phyloP scores from a whole-genome alignment of 2,113 vertebrate genomes.

The Trematocara unimaculatum region DNA sequence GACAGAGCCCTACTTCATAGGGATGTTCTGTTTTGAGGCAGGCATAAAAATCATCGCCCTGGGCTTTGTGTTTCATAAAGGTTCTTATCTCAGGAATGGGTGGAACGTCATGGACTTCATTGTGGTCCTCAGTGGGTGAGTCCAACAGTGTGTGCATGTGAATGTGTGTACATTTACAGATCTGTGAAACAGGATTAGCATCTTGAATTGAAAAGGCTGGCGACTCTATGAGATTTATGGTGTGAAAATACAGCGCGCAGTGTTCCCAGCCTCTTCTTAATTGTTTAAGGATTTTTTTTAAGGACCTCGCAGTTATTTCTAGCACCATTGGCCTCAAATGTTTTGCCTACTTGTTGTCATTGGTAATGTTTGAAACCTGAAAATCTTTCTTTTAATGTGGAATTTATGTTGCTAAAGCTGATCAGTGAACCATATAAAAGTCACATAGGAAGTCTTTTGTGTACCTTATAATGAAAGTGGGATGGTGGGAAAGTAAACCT shows the following conservation, averaged over 20 bases:
- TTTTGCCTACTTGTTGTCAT: neutral
- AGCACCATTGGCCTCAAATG: neutral
- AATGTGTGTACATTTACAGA: neutral
- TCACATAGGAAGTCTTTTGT: neutral
- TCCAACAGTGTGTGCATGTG: constrained; percentile 12
- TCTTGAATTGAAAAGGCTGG: neutral
- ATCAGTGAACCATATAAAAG: neutral
- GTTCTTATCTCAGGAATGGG: constrained; percentile 94
- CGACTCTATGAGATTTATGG: neutral
- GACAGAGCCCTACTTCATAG: constrained; percentile 97
- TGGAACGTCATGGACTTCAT: constrained; percentile 99
- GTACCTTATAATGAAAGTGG: neutral
- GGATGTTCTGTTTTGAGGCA: constrained; percentile 98
- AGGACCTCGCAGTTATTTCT: neutral
- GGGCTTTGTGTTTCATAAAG: constrained; percentile 97
- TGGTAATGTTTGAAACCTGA: neutral
- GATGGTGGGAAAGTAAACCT: neutral
- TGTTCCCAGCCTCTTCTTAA: neutral
- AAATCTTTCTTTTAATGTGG: neutral
- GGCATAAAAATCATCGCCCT: constrained; percentile 97
- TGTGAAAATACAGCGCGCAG: neutral
- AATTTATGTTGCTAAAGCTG: neutral
- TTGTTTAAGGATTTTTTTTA: neutral
- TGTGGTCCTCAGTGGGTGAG: constrained; percentile 97
- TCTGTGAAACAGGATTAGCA: constrained; percentile 19